Conservation (phyloP, 2,888 invertebrate species). For the Dynastes tityus region DNA sequence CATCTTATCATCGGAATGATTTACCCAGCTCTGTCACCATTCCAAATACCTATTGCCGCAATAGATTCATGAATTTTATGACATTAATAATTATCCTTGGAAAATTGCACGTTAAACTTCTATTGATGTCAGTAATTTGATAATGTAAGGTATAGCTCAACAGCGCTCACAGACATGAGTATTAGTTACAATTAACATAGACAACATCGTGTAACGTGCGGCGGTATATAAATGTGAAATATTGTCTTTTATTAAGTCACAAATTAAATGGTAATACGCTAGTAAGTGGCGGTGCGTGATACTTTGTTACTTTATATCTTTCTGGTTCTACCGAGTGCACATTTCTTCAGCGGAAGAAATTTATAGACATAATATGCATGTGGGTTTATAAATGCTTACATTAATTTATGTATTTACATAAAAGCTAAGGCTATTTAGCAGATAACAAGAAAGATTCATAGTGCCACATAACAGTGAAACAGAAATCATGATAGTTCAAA, state of each 20-base stretch:
- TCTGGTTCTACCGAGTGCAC: conserved; percentile 1
- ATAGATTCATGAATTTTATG: conserved; percentile 26
- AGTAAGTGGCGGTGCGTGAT: background rate
- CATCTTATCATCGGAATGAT: too few relatives aligned
- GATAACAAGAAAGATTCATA: too few relatives aligned
- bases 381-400: background rate
- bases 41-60: conserved; percentile 11
- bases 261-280: conserved; percentile 40
- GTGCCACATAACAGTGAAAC: too few relatives aligned
- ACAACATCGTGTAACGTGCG: conserved; percentile 29
- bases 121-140: conserved; percentile 42
- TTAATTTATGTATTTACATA: conserved; percentile 2
- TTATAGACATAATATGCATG: conserved; percentile 1
- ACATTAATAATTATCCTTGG: conserved; percentile 10
- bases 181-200: conserved; percentile 47
- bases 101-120: conserved; percentile 30
- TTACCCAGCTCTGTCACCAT: background rate
- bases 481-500: too few relatives aligned
- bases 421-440: background rate
- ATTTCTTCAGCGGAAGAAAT: background rate
- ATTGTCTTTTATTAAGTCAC: conserved; percentile 43
- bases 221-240: conserved; percentile 36
- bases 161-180: conserved; percentile 27
- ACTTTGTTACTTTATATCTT: background rate
- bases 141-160: conserved; percentile 20